Conservation (phyloP, 2,797 vertebrate species). For the Mormyrus hasselquistii region DNA sequence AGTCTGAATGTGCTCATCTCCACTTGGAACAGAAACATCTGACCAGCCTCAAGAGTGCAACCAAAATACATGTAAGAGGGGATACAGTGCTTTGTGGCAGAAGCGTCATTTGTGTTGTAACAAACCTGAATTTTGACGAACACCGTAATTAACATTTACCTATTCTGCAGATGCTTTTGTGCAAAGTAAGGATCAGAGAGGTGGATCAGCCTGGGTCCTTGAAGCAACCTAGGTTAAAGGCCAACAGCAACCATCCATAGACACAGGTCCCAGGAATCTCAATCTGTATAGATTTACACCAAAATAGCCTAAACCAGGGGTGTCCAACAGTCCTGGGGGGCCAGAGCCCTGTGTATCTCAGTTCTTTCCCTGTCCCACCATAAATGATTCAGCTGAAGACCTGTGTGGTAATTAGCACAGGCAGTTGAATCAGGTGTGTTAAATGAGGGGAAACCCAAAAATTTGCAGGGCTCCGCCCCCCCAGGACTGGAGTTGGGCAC, state of each 20-base stretch:
- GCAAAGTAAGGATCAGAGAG: neutral
- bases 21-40: neutral
- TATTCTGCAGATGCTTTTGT: neutral
- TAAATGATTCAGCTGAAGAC: too few species aligned
- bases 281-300: neutral
- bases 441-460: too few species aligned
- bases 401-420: too few species aligned
- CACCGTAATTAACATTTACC: neutral
- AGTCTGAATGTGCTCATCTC: neutral
- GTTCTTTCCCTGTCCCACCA: too few species aligned
- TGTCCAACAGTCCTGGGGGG: too few species aligned
- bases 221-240: neutral
- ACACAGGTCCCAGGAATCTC: neutral
- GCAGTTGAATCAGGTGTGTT: too few species aligned
- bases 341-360: too few species aligned
- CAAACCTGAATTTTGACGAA: neutral
- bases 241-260: neutral
- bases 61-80: neutral
- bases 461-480: too few species aligned
- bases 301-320: neutral
- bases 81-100: neutral
- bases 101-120: neutral
- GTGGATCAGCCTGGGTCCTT: neutral
- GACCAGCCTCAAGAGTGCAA: neutral
- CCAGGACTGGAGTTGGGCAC: too few species aligned